Evolutionary conservation across 2,113 vertebrate genomes (phyloP).

Genomic region (Steatornis caripensis): DNA sequence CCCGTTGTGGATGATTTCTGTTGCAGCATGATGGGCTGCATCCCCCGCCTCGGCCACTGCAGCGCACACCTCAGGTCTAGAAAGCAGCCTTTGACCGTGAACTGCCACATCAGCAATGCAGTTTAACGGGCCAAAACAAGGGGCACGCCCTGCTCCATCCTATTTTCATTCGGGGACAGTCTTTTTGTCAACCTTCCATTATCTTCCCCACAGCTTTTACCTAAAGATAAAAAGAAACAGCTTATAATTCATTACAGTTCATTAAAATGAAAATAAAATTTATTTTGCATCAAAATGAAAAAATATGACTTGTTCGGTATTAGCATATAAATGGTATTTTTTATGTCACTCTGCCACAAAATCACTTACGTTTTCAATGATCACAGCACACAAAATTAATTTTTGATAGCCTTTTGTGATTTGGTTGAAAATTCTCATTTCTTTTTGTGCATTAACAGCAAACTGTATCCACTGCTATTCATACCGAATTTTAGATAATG

Average conservation of each 20-base stretch:
- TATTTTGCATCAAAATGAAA: constrained; percentile 79
- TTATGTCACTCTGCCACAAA: constrained; percentile 76
- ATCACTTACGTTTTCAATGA: constrained; percentile 82
- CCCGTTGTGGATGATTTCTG: not conserved
- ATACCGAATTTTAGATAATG: constrained; percentile 82
- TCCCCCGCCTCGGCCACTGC: fast-evolving
- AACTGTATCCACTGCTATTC: constrained; percentile 78
- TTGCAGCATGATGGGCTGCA: not conserved
- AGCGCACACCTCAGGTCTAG: not conserved
- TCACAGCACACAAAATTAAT: constrained; percentile 84
- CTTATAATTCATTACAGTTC: constrained; percentile 76
- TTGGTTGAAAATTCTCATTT: constrained; percentile 80
- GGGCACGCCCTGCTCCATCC: not conserved
- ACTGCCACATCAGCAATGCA: not conserved
- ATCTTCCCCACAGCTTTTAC: constrained; percentile 56
- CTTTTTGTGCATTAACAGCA: constrained; percentile 78
- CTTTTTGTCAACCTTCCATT: constrained; percentile 26
- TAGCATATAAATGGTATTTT: constrained; percentile 87
- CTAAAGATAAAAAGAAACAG: constrained; percentile 60
- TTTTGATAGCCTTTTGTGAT: constrained; percentile 86
- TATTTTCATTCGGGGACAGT: not conserved
- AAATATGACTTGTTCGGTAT: constrained; percentile 76
- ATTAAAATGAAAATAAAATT: constrained; percentile 81
- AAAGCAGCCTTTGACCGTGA: not conserved
- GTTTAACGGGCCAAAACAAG: not conserved